Percentiles rank a stretch among this genome's conserved stretches.
phyloP scores from a whole-genome alignment of 64 coral and sea anemone species.

The Porites lutea region DNA sequence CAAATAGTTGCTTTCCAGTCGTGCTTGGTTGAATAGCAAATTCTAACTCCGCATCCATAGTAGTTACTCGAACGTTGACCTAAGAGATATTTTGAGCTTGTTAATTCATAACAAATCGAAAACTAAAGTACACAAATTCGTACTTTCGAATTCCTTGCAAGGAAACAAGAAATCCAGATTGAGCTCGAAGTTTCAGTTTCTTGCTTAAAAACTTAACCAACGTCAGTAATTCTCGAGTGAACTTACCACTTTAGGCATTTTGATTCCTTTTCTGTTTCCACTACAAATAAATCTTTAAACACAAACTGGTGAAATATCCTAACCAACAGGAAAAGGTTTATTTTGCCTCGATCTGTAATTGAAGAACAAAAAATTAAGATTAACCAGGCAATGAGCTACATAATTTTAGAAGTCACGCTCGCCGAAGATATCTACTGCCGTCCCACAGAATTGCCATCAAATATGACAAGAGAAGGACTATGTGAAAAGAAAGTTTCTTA shows the following conservation, averaged over 20 bases:
- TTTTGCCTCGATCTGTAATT: background rate
- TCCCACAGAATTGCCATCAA: background rate
- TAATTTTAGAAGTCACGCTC: conserved; percentile 6
- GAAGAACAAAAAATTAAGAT: background rate
- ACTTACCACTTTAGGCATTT: conserved; percentile 91
- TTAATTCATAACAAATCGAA: background rate
- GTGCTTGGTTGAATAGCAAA: conserved; percentile 97
- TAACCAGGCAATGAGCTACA: background rate
- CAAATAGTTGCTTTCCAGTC: conserved; percentile 97
- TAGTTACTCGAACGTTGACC: conserved; percentile 93
- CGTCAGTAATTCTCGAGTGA: background rate
- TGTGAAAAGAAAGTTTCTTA: background rate
- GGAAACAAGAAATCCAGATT: background rate
- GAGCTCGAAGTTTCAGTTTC: background rate
- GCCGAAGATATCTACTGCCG: background rate
- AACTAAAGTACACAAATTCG: background rate
- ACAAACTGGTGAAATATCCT: conserved; percentile 6
- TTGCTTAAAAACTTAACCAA: background rate
- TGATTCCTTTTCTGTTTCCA: conserved; percentile 20
- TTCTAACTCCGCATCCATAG: conserved; percentile 94
- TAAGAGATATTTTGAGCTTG: conserved; percentile 10
- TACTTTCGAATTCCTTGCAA: background rate
- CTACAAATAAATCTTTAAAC: conserved; percentile 29
- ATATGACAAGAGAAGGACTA: background rate
- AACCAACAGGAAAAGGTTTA: background rate